These are phyloP conservation scores for Bombyx mandarina DNA, from an alignment of 1,140 invertebrate genomes.

Conservation along the genomic window DNA sequence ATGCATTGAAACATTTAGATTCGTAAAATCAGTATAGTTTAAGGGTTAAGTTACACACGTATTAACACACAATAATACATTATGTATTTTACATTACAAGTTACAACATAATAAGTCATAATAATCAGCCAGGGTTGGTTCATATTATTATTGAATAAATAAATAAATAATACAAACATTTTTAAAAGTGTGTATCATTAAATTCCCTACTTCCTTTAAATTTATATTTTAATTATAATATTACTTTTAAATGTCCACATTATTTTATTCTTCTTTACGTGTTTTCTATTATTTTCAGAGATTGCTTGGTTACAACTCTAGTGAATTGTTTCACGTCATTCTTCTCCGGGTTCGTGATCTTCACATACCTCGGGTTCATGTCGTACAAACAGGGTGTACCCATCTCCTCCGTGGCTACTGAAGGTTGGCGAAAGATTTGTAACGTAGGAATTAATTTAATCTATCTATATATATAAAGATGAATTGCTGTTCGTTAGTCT, in stretches of 20 bases:
- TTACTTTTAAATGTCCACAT: neutral
- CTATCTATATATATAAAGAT: too few relatives aligned
- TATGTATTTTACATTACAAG: too few relatives aligned
- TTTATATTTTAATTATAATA: neutral
- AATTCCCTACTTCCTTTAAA: neutral
- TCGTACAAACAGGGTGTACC: conserved; percentile 85
- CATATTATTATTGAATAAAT: too few relatives aligned
- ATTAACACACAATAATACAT: too few relatives aligned
- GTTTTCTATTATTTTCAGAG: conserved; percentile 72
- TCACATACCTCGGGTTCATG: conserved; percentile 95
- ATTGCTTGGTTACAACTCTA: conserved; percentile 92
- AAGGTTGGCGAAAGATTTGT: conserved; percentile 66
- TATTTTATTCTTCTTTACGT: neutral
- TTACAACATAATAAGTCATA: too few relatives aligned
- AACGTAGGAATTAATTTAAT: too few relatives aligned
- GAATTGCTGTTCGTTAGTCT: too few relatives aligned
- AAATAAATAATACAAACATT: neutral
- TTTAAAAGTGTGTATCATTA: neutral
- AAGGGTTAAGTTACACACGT: too few relatives aligned
- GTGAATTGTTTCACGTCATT: conserved; percentile 96
- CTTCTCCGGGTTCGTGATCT: conserved; percentile 96
- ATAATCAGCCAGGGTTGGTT: too few relatives aligned
- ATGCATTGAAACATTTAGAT: too few relatives aligned
- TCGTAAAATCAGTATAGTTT: too few relatives aligned
- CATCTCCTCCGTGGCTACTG: conserved; percentile 86